A percentile compares a stretch with the other conserved stretches of the same genome.
Conservation (phyloP, 2,113 vertebrate species). For the Aegithalos caudatus region DNA sequence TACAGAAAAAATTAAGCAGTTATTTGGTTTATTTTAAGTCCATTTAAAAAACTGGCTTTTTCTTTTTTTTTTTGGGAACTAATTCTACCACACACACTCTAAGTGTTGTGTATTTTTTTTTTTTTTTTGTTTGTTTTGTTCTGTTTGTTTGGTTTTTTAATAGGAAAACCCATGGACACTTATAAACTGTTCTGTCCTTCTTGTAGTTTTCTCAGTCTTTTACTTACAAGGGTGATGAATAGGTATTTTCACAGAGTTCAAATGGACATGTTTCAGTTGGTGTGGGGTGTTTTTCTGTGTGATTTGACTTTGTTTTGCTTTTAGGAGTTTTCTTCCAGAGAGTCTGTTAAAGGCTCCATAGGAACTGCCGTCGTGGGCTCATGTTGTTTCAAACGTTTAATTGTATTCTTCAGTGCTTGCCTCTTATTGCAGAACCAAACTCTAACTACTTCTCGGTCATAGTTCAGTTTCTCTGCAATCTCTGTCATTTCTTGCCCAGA, state of each 20-base stretch:
- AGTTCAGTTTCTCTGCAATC: slow-evolving; percentile 99
- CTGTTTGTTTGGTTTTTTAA: slow-evolving; percentile 43
- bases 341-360: slow-evolving; percentile 90
- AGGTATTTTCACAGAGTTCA: slow-evolving; percentile 64
- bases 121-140: background rate
- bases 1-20: slow-evolving; percentile 78
- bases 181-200: slow-evolving; percentile 75
- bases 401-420: slow-evolving; percentile 99
- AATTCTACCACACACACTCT: slow-evolving; percentile 76
- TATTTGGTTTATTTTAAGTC: slow-evolving; percentile 88
- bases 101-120: slow-evolving; percentile 68
- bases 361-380: slow-evolving; percentile 81
- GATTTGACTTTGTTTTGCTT: slow-evolving; percentile 42
- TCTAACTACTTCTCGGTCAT: slow-evolving; percentile 98
- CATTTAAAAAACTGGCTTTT: slow-evolving; percentile 80
- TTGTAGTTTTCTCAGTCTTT: slow-evolving; percentile 76
- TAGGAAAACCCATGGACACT: slow-evolving; percentile 69
- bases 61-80: slow-evolving; percentile 40
- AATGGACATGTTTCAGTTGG: slow-evolving; percentile 28
- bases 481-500: slow-evolving; percentile 99
- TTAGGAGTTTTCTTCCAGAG: slow-evolving; percentile 91
- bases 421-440: slow-evolving; percentile 99
- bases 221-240: slow-evolving; percentile 72
- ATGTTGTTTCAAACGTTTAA: slow-evolving; percentile 97
- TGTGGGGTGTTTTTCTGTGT: background rate